Conservation (phyloP, 2,888 invertebrate species). For the Glaucopsyche alexis region DNA sequence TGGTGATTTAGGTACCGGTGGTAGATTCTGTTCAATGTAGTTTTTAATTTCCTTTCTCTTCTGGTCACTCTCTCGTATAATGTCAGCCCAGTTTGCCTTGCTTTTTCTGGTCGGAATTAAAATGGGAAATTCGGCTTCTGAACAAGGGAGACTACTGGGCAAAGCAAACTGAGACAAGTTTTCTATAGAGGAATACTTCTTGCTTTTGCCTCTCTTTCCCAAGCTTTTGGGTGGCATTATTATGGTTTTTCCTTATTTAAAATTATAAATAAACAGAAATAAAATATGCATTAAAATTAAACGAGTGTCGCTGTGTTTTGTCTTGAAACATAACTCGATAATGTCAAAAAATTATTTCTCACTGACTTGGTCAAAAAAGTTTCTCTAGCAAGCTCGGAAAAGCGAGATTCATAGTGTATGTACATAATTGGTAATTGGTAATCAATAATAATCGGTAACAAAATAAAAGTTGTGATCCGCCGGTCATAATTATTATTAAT, state of each 20-base stretch:
- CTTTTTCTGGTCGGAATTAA: conserved; percentile 45
- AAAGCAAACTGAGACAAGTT: conserved; percentile 55
- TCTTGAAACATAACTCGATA: no score
- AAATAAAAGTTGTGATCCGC: no score
- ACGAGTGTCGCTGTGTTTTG: background rate
- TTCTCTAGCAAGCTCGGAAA: no score
- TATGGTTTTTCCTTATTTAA: background rate
- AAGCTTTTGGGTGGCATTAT: background rate
- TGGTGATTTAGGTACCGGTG: conserved; percentile 49
- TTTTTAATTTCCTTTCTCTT: conserved; percentile 52
- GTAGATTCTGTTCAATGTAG: conserved; percentile 51
- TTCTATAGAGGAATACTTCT: conserved; percentile 41
- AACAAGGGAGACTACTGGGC: conserved; percentile 66
- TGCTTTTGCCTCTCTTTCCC: background rate
- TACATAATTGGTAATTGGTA: no score
- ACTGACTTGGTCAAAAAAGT: no score
- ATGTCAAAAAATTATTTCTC: no score
- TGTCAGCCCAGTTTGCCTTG: conserved; percentile 59
- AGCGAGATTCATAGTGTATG: no score
- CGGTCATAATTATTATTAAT: no score
- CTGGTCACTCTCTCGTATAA: conserved; percentile 56
- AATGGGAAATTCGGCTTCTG: conserved; percentile 64
- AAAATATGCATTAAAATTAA: background rate
- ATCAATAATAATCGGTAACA: no score
- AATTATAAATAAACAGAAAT: background rate